A percentile compares a stretch with the other conserved stretches of the same genome.
Evolutionary conservation across 2,113 vertebrate genomes (phyloP).

Genomic region (Phyllostomus discolor): DNA sequence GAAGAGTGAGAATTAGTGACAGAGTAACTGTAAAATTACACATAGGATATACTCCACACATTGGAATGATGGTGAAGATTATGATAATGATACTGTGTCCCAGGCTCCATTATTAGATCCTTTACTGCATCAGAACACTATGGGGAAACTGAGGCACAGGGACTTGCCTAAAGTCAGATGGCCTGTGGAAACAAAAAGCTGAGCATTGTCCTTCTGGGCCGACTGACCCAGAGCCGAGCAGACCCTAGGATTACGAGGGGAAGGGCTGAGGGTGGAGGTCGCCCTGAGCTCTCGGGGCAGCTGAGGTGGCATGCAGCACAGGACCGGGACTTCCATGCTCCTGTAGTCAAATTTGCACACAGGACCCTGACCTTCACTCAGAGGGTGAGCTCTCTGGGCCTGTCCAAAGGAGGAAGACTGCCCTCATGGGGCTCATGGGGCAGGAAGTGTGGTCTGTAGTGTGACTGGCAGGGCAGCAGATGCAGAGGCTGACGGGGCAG

Average conservation of each 20-base stretch:
- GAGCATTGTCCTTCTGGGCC: not conserved
- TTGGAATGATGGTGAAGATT: not conserved
- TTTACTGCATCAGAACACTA: not conserved
- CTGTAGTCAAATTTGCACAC: rapidly evolving
- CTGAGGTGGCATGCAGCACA: rapidly evolving
- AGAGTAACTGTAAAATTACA: not conserved
- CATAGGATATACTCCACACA: rapidly evolving
- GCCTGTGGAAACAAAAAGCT: not conserved
- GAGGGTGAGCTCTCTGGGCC: not conserved
- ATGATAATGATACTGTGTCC: not conserved
- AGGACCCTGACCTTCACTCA: rapidly evolving
- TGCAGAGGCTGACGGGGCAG: rapidly evolving
- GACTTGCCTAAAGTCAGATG: not conserved
- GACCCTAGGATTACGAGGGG: not conserved
- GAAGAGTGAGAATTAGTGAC: not conserved
- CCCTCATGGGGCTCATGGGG: rapidly evolving
- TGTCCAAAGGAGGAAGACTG: not conserved
- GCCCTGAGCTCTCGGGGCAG: not conserved
- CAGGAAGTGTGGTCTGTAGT: not conserved
- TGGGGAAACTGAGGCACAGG: not conserved
- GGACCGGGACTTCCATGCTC: not conserved
- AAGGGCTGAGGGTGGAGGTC: not conserved
- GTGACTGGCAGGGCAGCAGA: rapidly evolving
- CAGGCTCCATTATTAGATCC: not conserved
- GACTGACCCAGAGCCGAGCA: not conserved